Conservation (phyloP, 2,888 invertebrate species). For the Ethmia dodecea region DNA sequence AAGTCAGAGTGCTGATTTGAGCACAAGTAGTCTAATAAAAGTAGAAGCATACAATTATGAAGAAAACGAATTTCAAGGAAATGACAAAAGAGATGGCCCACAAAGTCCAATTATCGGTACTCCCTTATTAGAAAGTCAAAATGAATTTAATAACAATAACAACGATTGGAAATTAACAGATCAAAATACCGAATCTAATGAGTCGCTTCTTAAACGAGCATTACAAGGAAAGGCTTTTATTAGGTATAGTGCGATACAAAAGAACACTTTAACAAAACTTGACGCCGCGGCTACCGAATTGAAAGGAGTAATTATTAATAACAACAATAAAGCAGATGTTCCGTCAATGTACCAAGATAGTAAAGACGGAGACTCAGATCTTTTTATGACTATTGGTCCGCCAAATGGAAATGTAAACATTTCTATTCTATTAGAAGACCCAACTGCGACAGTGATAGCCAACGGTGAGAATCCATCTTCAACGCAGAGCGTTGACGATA, state of each 20-base stretch:
- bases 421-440: conserved; percentile 69
- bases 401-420: conserved; percentile 62
- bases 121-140: conserved; percentile 66
- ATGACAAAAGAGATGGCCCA: conserved; percentile 64
- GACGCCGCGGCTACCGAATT: conserved; percentile 53
- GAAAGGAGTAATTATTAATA: conserved; percentile 60
- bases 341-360: conserved; percentile 77
- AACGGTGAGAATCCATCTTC: conserved; percentile 75
- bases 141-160: conserved; percentile 84
- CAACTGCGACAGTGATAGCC: conserved; percentile 53
- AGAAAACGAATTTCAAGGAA: conserved; percentile 53
- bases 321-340: conserved; percentile 67
- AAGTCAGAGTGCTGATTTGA: conserved; percentile 84
- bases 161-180: conserved; percentile 90
- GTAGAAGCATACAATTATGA: conserved; percentile 63
- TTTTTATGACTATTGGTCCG: conserved; percentile 62
- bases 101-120: conserved; percentile 67
- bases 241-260: conserved; percentile 76
- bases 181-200: conserved; percentile 82
- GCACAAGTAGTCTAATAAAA: conserved; percentile 77
- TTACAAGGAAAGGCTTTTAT: conserved; percentile 86
- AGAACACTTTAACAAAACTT: conserved; percentile 64
- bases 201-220: conserved; percentile 88
- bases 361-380: conserved; percentile 52
- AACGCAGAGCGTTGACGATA: conserved; percentile 82